Conservation (phyloP, 2,888 invertebrate genomes). For the Eledone cirrhosa region DNA sequence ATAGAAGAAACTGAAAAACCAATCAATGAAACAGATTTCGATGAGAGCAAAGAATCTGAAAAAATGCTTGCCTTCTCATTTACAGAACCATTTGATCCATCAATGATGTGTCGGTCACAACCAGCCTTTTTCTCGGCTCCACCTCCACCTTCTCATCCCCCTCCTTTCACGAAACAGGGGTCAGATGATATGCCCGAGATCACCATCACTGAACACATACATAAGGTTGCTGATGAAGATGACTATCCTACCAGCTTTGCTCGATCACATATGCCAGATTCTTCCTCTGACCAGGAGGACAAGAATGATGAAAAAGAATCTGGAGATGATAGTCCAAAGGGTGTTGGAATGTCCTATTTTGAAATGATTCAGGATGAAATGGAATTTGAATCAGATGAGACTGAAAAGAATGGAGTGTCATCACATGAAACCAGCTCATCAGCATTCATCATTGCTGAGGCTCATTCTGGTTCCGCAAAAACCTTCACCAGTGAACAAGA, state of each 20-base stretch:
- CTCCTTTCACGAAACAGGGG: conserved; percentile 30
- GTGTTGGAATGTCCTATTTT: conserved; percentile 26
- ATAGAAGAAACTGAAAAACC: conserved; percentile 30
- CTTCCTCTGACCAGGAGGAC: conserved; percentile 1
- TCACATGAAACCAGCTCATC: conserved; percentile 14
- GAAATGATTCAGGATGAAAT: conserved; percentile 56
- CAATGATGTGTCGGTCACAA: conserved; percentile 5
- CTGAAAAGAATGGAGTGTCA: conserved; percentile 29
- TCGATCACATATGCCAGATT: conserved; percentile 27
- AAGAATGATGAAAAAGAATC: conserved; percentile 59
- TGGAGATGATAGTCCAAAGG: conserved; percentile 59
- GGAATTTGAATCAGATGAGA: conserved; percentile 70
- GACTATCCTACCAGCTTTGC: conserved; percentile 40
- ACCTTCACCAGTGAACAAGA: conserved; percentile 22
- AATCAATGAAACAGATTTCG: conserved; percentile 13
- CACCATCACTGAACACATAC: conserved; percentile 73
- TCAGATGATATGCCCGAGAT: conserved; percentile 72
- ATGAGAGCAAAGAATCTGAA: neutral
- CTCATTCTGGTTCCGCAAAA: conserved; percentile 28
- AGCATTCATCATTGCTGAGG: neutral
- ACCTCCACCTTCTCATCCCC: conserved; percentile 23
- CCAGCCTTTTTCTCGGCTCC: conserved; percentile 25
- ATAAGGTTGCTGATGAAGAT: conserved; percentile 50
- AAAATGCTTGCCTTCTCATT: conserved; percentile 19
- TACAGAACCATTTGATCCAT: neutral